These are phyloP conservation scores for Oryzaephilus surinamensis DNA, from an alignment of 1,140 invertebrate species.

Conservation along the genomic window DNA sequence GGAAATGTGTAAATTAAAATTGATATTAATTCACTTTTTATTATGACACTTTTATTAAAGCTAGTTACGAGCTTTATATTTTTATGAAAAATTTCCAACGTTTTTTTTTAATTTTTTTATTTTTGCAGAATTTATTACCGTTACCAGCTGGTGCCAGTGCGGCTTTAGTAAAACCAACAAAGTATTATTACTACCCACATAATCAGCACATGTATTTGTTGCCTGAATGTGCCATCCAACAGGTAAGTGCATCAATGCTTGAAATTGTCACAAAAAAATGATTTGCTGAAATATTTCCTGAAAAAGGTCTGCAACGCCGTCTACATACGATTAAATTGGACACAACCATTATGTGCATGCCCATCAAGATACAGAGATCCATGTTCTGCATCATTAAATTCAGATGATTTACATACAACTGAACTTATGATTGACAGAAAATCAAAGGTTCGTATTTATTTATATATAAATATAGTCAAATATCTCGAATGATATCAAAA, in stretches of 20 bases:
- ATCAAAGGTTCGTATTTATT: conserved; percentile 71
- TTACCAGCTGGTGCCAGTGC: conserved; percentile 56
- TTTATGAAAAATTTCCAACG: neutral
- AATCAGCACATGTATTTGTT: conserved; percentile 84
- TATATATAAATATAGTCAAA: too few relatives aligned
- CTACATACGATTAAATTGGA: conserved; percentile 83
- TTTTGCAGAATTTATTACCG: conserved; percentile 57
- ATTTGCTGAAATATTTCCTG: neutral
- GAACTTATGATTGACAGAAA: conserved; percentile 72
- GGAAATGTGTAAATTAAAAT: too few relatives aligned
- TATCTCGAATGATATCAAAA: too few relatives aligned
- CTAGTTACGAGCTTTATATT: too few relatives aligned
- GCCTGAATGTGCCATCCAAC: conserved; percentile 86
- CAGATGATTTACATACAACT: conserved; percentile 84
- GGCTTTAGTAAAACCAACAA: conserved; percentile 70
- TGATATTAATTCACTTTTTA: too few relatives aligned
- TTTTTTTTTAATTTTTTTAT: conserved; percentile 13
- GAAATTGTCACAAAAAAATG: conserved; percentile 3
- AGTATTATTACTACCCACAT: conserved; percentile 90
- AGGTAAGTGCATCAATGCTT: conserved; percentile 42
- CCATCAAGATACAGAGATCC: conserved; percentile 75
- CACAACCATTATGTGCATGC: conserved; percentile 84
- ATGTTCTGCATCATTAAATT: conserved; percentile 77
- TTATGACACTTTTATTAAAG: too few relatives aligned
- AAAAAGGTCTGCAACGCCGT: conserved; percentile 80